Evolutionary conservation across 2,888 invertebrate species (phyloP).

Genomic region (Thalpophila matura): DNA sequence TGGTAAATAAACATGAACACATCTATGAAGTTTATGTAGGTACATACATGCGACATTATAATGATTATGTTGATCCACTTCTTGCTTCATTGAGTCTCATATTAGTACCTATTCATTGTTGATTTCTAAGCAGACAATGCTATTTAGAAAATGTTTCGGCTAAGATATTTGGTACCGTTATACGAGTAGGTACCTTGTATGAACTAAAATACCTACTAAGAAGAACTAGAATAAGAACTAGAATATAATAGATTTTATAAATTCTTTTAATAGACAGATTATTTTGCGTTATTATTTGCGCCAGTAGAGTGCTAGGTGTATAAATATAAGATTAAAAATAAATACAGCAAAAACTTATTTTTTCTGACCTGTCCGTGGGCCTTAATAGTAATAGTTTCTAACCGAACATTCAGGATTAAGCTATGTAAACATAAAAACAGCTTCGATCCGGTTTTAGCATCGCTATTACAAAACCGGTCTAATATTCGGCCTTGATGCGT

Average conservation of each 20-base stretch:
- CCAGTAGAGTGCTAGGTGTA: too few species aligned
- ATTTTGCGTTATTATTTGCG: too few species aligned
- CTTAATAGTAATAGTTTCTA: conserved; percentile 2
- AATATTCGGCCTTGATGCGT: conserved; percentile 52
- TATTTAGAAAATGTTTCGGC: conserved; percentile 12
- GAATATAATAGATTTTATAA: too few species aligned
- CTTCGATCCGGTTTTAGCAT: conserved; percentile 29
- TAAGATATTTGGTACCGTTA: background rate
- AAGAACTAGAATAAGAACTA: too few species aligned
- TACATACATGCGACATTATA: conserved; percentile 18
- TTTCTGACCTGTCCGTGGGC: too few species aligned
- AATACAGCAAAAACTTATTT: too few species aligned
- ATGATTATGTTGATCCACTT: conserved; percentile 12
- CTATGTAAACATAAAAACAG: conserved; percentile 18
- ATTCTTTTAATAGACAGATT: too few species aligned
- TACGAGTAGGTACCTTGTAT: too few species aligned
- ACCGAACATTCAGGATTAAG: background rate
- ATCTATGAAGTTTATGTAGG: background rate
- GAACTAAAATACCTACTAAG: too few species aligned
- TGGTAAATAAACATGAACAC: conserved; percentile 39
- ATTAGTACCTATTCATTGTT: conserved; percentile 12
- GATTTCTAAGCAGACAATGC: conserved; percentile 16
- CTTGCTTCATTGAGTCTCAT: conserved; percentile 1
- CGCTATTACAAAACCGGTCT: conserved; percentile 48
- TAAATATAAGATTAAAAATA: too few species aligned